A percentile compares a stretch with the other conserved stretches of the same genome.
Conservation (phyloP, 2,797 vertebrate species). For the Iguana delicatissima region DNA sequence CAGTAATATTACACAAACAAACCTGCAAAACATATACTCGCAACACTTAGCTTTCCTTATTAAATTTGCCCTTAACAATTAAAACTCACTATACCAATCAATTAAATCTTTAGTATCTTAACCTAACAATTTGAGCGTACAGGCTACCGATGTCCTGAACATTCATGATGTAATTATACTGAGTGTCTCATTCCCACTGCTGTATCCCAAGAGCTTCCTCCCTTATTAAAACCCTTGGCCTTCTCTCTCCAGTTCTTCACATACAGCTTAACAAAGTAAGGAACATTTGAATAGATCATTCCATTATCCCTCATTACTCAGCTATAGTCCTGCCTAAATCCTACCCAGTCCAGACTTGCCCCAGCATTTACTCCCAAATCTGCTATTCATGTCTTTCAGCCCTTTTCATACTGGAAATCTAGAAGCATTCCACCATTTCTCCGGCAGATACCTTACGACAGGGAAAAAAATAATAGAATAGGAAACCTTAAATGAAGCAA, state of each 20-base stretch:
- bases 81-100: neutral
- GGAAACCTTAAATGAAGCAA: neutral
- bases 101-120: neutral
- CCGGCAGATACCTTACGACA: neutral
- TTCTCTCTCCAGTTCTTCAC: neutral
- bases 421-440: neutral
- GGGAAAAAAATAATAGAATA: neutral
- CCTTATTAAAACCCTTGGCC: neutral
- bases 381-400: too few relatives aligned
- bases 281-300: neutral
- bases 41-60: neutral
- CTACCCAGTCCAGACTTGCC: neutral
- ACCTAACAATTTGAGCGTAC: neutral
- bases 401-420: neutral
- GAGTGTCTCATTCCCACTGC: neutral
- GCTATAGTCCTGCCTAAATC: neutral
- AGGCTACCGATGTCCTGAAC: neutral
- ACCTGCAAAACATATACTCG: neutral
- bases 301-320: neutral
- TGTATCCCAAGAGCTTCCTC: neutral
- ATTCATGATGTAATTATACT: neutral
- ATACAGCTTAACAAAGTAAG: too few relatives aligned
- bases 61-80: too few relatives aligned
- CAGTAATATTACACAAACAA: neutral
- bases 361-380: neutral